Base-by-base conservation (phyloP, 2,888 invertebrate species). In the Mesorhabditis sp. region DNA sequence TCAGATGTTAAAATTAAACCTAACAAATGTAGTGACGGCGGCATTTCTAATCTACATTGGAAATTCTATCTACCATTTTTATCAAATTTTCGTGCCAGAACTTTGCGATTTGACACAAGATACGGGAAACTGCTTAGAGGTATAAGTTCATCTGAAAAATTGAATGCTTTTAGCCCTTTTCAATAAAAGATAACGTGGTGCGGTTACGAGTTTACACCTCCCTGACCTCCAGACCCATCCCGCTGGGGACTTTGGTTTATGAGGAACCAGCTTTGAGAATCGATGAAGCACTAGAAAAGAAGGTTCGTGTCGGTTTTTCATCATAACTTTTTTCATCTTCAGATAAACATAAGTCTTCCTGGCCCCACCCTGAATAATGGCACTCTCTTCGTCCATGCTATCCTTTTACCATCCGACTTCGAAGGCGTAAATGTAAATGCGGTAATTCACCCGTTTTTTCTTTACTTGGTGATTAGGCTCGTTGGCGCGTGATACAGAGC, bases 311-410 rank as follows among this genome's bases (percentile, higher is more conserved):
- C 28, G 63, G 7, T 15, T 63, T n/a, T 63, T 13, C 28, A 15
- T 63, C 28, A 15, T 63, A 13, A 67, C 7, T 62, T 68, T 63
- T 64, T 62, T 43, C 45, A 61, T 70, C 15, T 72, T 13, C 72
- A 77, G 76, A 63, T 93, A 43, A 88, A 88, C 68, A 86, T 95
- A 68, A 89, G 90, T 75, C 88, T 95, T 75, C 92, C 94, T 4
- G 87, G 88, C 42, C 90, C 90, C 86, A 92, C 92, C 0, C 89
- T 92, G 13, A 90, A 91, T 70, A 95, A 95, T 89, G 95, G 95
- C 0, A 92, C 92, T 5, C 86, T 95, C 65, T 92, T 89, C 84
- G 89, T 94, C 84, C 92, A 93, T 86, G 90, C 92, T 3, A 89
- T 91, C 66, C 84, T 92, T 50, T 89, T 91, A 28, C 90, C 88